phyloP scores from a whole-genome alignment of 2,888 invertebrate genomes.

The Lasioglossum malachurum region DNA sequence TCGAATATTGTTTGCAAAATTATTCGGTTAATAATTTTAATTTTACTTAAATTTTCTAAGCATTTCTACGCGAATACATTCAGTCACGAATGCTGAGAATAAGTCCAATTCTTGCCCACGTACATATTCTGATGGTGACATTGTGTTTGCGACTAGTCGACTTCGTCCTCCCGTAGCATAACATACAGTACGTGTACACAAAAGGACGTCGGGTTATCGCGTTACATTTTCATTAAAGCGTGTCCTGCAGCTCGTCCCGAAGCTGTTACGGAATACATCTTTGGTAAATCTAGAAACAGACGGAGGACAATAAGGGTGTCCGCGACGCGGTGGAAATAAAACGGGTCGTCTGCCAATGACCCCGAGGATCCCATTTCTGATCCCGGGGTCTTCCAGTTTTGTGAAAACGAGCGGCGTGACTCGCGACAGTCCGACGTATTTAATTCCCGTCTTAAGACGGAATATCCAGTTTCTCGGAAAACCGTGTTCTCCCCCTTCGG shows the following conservation, averaged over 20 bases:
- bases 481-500: conserved; percentile 14
- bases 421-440: conserved; percentile 48
- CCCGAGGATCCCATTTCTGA: neutral
- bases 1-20: too few relatives aligned
- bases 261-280: neutral
- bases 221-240: conserved; percentile 2
- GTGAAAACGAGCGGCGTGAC: conserved; percentile 30
- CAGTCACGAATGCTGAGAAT: too few relatives aligned
- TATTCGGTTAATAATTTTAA: too few relatives aligned
- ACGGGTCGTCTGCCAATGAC: conserved; percentile 5
- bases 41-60: too few relatives aligned
- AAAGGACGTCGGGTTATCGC: neutral
- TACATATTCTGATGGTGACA: too few relatives aligned
- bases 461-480: conserved; percentile 72
- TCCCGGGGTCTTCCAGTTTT: conserved; percentile 14
- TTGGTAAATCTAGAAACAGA: conserved; percentile 7
- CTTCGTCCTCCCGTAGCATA: too few relatives aligned
- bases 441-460: conserved; percentile 63
- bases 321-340: neutral
- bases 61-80: too few relatives aligned
- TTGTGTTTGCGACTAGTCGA: too few relatives aligned
- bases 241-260: neutral
- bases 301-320: neutral
- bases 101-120: too few relatives aligned
- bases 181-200: neutral